Evolutionary conservation across 1,140 invertebrate genomes (phyloP).

Genomic region (Pollicipes pollicipes): DNA sequence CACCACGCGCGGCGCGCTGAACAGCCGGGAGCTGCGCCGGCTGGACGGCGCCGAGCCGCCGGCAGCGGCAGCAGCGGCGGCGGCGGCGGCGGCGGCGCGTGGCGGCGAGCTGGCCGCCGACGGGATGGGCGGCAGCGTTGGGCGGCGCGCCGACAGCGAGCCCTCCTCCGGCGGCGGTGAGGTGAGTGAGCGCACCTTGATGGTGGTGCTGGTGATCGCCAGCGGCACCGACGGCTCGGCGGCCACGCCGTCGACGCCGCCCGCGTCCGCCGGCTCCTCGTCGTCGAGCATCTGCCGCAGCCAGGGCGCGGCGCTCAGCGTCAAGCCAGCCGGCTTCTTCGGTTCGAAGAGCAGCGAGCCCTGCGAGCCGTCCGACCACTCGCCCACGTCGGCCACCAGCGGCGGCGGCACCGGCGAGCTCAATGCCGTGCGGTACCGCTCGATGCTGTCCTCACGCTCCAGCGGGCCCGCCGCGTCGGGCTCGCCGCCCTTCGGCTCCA

Average conservation of each 20-base stretch:
- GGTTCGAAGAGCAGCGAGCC: not conserved
- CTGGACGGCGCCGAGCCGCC: not conserved
- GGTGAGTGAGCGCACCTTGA: not conserved
- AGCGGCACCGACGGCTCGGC: too few relatives aligned
- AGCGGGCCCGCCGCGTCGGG: not conserved
- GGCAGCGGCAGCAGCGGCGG: too few relatives aligned
- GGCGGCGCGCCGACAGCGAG: not conserved
- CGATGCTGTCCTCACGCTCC: not conserved
- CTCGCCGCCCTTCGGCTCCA: slow-evolving; percentile 2
- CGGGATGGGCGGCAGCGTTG: not conserved
- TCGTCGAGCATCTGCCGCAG: not conserved
- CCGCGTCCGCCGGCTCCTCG: too few relatives aligned
- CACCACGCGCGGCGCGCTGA: not conserved
- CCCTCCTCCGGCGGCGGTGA: not conserved
- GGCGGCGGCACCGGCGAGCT: not conserved
- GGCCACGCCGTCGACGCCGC: not conserved
- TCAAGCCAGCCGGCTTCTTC: too few relatives aligned
- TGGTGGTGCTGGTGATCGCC: not conserved
- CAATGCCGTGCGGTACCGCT: slow-evolving; percentile 3
- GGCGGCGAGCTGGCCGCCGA: not conserved
- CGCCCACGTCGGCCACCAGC: not conserved
- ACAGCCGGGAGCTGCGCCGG: not conserved
- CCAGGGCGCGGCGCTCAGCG: not conserved
- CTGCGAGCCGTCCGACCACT: not conserved
- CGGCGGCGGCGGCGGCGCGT: too few relatives aligned